Percentiles rank a stretch among this genome's conserved stretches.
phyloP scores from a whole-genome alignment of 2,113 vertebrate species.

The Dolichotis patagonum region DNA sequence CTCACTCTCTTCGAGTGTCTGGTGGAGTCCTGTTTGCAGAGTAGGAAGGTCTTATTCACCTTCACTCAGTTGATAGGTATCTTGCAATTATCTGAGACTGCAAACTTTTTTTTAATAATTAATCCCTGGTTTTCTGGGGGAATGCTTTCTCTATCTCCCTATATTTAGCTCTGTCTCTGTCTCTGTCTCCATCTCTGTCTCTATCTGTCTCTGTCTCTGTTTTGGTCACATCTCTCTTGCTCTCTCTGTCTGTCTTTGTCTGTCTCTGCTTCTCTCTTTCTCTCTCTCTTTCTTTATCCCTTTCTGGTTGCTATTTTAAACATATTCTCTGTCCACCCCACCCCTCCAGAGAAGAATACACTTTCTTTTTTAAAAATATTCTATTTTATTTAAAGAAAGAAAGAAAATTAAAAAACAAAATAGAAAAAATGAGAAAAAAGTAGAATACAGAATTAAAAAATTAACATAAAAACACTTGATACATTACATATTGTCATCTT shows the following conservation, averaged over 20 bases:
- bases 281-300: background rate
- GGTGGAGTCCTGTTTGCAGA: too few species aligned
- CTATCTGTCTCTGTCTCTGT: background rate
- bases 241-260: too few species aligned
- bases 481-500: too few species aligned
- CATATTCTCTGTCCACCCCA: accelerated
- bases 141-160: background rate
- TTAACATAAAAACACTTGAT: too few species aligned
- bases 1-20: background rate
- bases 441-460: too few species aligned
- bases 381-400: too few species aligned
- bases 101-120: background rate
- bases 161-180: background rate
- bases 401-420: too few species aligned
- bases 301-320: background rate
- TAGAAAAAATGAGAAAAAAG: too few species aligned
- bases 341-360: background rate
- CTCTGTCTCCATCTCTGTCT: background rate
- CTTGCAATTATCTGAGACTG: background rate
- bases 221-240: too few species aligned
- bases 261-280: background rate
- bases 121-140: background rate
- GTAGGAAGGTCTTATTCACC: too few species aligned
- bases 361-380: too few species aligned
- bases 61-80: background rate